These are phyloP conservation scores for Phengaris alcon DNA, from an alignment of 2,888 invertebrate species.

Conservation along the genomic window DNA sequence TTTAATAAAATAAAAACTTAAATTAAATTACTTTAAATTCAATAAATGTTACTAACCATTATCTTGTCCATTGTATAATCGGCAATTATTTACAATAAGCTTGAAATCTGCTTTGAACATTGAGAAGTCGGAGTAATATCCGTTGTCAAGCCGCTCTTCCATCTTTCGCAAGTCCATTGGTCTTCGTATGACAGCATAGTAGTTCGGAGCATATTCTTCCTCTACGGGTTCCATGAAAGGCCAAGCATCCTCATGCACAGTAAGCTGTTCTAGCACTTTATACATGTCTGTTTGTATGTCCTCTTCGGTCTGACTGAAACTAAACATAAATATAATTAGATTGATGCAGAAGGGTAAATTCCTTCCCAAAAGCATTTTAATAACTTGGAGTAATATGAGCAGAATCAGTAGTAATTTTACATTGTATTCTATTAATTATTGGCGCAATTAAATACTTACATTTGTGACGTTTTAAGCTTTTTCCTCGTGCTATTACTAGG, in stretches of 20 bases:
- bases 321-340: constrained; percentile 47
- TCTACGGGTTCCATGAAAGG: constrained; percentile 96
- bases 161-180: constrained; percentile 94
- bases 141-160: constrained; percentile 91
- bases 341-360: not conserved
- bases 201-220: constrained; percentile 94
- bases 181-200: constrained; percentile 85
- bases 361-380: not conserved
- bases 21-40: not conserved
- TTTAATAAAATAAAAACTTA: not conserved
- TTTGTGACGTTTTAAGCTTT: constrained; percentile 84
- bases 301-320: constrained; percentile 89
- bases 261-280: constrained; percentile 92
- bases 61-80: constrained; percentile 94
- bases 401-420: not conserved
- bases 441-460: constrained; percentile 67
- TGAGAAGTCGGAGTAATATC: constrained; percentile 87
- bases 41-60: constrained; percentile 82
- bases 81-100: constrained; percentile 94
- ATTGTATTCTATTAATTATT: not conserved
- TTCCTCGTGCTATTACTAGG: constrained; percentile 72
- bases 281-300: constrained; percentile 94
- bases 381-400: no score
- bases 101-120: constrained; percentile 94
- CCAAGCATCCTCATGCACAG: constrained; percentile 95